Conservation (phyloP, 2,888 invertebrate genomes). For the Herminia tarsipennalis region DNA sequence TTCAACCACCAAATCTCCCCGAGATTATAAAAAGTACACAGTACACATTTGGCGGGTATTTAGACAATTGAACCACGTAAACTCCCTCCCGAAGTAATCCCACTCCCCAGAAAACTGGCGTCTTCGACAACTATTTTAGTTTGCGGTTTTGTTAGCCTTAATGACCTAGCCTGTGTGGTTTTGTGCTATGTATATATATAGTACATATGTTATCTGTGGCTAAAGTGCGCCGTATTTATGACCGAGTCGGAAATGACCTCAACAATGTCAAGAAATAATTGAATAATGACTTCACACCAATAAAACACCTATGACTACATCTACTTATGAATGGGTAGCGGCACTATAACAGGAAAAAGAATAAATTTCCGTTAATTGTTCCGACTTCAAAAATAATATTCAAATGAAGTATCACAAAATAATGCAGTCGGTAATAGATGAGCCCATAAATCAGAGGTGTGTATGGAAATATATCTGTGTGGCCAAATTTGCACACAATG, state of each 20-base stretch:
- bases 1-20: no score
- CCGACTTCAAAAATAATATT: constrained; percentile 34
- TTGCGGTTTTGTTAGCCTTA: no score
- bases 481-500: constrained; percentile 56
- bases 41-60: no score
- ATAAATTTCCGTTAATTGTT: constrained; percentile 38
- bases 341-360: constrained; percentile 21
- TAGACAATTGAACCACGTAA: no score
- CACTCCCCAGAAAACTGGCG: no score
- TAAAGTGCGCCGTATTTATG: no score
- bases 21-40: no score
- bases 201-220: no score
- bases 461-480: constrained; percentile 19
- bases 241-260: constrained; percentile 1
- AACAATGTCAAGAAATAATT: neutral
- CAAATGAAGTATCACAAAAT: constrained; percentile 40
- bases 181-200: no score
- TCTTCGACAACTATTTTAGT: no score
- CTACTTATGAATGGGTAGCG: neutral
- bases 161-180: no score
- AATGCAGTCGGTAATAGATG: constrained; percentile 37
- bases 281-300: neutral
- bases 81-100: no score
- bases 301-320: neutral
- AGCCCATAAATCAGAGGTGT: constrained; percentile 26